Base-by-base conservation (phyloP, 2,113 vertebrate species). In the Hemicordylus capensis region DNA sequence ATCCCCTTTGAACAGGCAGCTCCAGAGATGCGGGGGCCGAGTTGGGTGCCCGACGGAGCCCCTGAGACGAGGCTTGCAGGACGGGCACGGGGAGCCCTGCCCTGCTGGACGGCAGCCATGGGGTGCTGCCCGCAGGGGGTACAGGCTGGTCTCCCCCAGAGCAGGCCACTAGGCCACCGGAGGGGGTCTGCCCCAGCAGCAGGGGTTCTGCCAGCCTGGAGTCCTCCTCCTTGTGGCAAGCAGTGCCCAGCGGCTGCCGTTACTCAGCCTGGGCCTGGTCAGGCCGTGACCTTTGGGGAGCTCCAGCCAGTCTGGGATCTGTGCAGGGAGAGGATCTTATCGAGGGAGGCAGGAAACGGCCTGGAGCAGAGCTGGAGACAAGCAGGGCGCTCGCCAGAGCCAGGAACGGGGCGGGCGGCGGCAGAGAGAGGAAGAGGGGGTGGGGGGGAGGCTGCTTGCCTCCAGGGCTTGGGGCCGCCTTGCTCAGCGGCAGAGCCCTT, bases 291-390 rank as follows among this genome's bases (percentile, higher is more conserved):
- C 82, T 66, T 66, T 85, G 63, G 74, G 11, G 19, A 58, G 83
- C 63, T 75, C 75, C 83, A 76, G 82, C 19, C 9, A 31, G 63
- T 56, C 83, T 78, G 75, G 74, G 37, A 15, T 44, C 28, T 44
- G 48, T 54, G 42, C 2, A 44, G 83, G 31, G 63, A 85, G 48
- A 70, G 83, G 75, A 78, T 69, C 83, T 85, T 85, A 77, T 85
- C 83, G 56, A 44, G 39, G 19, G 83, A 69, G 58, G 75, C 83
- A 78, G 83, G 83, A 85, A 85, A 77, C 51, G 11, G 37, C 17
- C 39, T 70, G 74, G 51, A 59, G 22, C 9, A 24, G 37, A 4
- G 17, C 10, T 64, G 59, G 83, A 67, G 48, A 77, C 48, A 26
- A 10, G 31, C 51, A 8, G 66, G 24, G 34, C 17, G 20, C 24